Evolutionary conservation across 2,113 vertebrate species (phyloP), one percentile per base, ranked within the genome.

Genomic region (Ictidomys tridecemlineatus): DNA sequence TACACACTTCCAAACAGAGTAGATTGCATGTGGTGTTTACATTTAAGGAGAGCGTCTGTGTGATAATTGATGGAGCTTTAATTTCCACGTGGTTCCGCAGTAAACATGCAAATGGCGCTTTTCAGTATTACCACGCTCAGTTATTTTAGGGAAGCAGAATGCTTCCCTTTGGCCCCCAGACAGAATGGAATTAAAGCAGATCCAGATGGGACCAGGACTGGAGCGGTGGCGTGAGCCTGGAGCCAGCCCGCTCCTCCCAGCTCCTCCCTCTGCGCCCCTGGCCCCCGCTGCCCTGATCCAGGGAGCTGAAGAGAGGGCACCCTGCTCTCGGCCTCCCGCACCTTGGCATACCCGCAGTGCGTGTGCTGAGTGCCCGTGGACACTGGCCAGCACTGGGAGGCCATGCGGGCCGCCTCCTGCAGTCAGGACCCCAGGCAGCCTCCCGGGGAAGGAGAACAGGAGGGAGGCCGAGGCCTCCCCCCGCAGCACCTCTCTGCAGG

Each of bases 261-360:
- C 2, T 34, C 34, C 34, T 22, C 7, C 45, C 32, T 14, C 18
- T 0, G 1, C 8, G 5, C 28, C n/a, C 32, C n/a, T 3, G 30
- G 1, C 1, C 8, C 24, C 24, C 0, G 16, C 53, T 24, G 0
- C 42, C 42, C 73, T 5, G 56, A 22, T 53, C 34, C 0, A 0
- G 45, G 9, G 70, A 17, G 42, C 39, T 2, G 1, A 37, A 28
- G 5, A 0, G 30, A 10, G 18, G 39, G 8, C 2, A 13, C 39
- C 26, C 8, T 12, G 16, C 13, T 0, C 0, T 5, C 2, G 6
- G 6, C 16, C 11, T 26, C 2, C 0, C 1, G 20, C 22, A 0
- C 1, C 24, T 16, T 4, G 26, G 11, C 17, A 3, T 26, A 2
- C 42, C 24, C 4, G 53, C 39, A 14, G 45, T 0, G 2, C 76